A percentile compares a stretch with the other conserved stretches of the same genome.
phyloP scores from a whole-genome alignment of 2,797 vertebrate species.

The Sebastiscus albofasciatus region DNA sequence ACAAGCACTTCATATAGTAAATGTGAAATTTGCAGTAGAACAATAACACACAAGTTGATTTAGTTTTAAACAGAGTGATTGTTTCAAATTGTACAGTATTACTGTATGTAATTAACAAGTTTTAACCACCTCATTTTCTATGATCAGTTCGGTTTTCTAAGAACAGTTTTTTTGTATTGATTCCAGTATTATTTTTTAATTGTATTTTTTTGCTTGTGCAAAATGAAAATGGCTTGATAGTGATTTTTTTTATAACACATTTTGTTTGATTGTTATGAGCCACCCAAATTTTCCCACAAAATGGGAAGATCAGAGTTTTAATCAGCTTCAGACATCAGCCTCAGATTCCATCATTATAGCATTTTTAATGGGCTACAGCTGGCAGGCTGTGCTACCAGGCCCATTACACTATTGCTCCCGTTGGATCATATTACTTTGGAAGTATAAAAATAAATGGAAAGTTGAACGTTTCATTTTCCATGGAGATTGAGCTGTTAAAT shows the following conservation, averaged over 20 bases:
- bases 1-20: not conserved
- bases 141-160: not conserved
- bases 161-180: not conserved
- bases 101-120: not conserved
- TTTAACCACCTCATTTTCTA: not conserved
- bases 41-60: not conserved
- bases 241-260: not conserved
- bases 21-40: not conserved
- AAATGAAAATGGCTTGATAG: not conserved
- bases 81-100: not conserved
- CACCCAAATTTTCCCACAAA: not conserved
- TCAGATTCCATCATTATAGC: not conserved
- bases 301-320: not conserved
- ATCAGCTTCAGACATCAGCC: not conserved
- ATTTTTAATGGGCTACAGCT: constrained; percentile 28
- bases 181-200: not conserved
- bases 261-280: not conserved
- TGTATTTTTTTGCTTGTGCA: not conserved
- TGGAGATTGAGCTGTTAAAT: not conserved
- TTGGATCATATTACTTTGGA: constrained; percentile 2
- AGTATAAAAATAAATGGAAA: constrained; percentile 12
- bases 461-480: constrained; percentile 3
- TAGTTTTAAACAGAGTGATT: not conserved
- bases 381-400: not conserved
- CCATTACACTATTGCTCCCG: constrained; percentile 4